Conservation (phyloP, 2,888 invertebrate species). For the Hydrotaea diabolus region DNA sequence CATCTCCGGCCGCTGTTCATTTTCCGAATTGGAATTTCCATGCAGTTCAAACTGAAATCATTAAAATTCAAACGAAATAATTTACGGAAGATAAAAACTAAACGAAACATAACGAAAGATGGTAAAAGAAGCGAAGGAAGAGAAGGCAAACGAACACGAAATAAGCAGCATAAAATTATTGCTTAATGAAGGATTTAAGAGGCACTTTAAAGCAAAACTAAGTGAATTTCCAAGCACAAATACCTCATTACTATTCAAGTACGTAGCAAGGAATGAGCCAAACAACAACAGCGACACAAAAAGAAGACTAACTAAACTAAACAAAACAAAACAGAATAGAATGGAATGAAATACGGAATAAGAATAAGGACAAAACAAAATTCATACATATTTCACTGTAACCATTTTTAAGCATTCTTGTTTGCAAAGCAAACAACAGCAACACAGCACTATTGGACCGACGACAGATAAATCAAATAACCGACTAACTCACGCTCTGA, state of each 20-base stretch:
- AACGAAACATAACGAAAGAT: slow-evolving; percentile 35
- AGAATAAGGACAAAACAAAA: background rate
- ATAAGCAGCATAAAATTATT: slow-evolving; percentile 73
- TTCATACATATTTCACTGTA: slow-evolving; percentile 20
- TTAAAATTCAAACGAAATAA: slow-evolving; percentile 32
- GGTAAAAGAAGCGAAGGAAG: slow-evolving; percentile 12
- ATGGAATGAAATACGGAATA: background rate
- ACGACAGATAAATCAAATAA: slow-evolving; percentile 19
- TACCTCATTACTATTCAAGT: slow-evolving; percentile 58
- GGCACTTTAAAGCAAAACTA: slow-evolving; percentile 55
- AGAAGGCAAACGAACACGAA: background rate
- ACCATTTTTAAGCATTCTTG: background rate
- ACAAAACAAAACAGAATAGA: background rate
- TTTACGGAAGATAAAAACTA: slow-evolving; percentile 23
- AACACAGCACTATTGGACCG: slow-evolving; percentile 1
- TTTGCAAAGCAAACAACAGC: background rate
- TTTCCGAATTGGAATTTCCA: background rate
- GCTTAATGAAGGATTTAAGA: slow-evolving; percentile 73
- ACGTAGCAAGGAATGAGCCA: slow-evolving; percentile 31
- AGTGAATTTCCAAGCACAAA: slow-evolving; percentile 52
- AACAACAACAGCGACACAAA: slow-evolving; percentile 9
- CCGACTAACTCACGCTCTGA: background rate
- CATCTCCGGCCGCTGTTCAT: background rate
- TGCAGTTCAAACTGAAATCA: background rate
- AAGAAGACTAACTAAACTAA: too few relatives aligned